Conservation (phyloP, 2,113 vertebrate species). For the Leptocoma aspasia region DNA sequence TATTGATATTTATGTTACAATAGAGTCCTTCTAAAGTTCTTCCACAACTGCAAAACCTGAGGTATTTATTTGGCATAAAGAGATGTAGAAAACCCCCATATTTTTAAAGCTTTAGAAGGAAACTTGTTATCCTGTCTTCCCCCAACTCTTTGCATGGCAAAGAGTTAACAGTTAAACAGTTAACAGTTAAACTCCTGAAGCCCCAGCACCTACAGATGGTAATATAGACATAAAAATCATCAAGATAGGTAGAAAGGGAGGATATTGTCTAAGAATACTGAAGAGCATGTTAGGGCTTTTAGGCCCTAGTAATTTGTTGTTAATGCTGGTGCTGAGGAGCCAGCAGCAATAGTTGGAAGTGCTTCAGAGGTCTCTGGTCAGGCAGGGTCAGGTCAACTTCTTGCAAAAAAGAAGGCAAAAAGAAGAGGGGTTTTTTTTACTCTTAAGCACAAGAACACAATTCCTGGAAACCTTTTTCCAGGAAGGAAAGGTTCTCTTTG, state of each 20-base stretch:
- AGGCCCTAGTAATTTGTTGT: not conserved
- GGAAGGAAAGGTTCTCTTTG: not conserved
- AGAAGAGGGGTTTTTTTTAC: not conserved
- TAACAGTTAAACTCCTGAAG: not conserved
- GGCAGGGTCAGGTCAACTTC: not conserved
- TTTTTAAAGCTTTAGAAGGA: not conserved
- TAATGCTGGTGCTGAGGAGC: not conserved
- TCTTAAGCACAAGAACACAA: not conserved
- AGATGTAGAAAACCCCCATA: not conserved
- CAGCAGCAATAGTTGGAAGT: not conserved
- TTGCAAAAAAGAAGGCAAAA: not conserved
- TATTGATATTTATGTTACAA: not conserved
- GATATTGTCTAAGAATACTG: not conserved
- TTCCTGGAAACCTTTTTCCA: not conserved
- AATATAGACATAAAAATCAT: not conserved
- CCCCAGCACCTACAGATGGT: not conserved
- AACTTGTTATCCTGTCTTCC: not conserved
- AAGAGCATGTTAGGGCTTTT: not conserved
- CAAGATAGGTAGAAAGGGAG: not conserved
- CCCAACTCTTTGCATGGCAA: rapidly evolving
- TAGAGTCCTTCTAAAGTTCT: not conserved
- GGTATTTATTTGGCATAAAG: not conserved
- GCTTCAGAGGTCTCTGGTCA: not conserved
- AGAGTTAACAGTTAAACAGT: no score
- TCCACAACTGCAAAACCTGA: not conserved